phyloP scores from a whole-genome alignment of 2,113 vertebrate genomes.

The Nycticebus coucang region DNA sequence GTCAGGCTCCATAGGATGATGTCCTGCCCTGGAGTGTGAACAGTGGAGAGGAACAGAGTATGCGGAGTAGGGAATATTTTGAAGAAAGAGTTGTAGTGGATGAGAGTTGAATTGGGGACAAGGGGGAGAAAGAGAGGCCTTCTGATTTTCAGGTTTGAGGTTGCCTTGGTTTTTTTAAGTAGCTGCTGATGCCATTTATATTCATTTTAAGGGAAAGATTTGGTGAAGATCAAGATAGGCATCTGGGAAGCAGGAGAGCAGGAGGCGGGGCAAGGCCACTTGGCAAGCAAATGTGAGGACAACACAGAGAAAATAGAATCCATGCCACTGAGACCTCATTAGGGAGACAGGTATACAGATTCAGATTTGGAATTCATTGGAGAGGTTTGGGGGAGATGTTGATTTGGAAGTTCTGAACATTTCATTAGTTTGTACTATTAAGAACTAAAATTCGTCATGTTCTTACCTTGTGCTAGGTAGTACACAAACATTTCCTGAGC shows the following conservation, averaged over 20 bases:
- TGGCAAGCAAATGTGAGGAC: neutral
- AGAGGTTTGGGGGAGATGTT: neutral
- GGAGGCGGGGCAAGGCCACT: neutral
- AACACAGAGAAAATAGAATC: neutral
- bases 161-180: neutral
- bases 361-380: neutral
- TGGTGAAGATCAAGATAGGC: neutral
- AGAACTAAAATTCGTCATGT: neutral
- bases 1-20: neutral
- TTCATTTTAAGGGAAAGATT: neutral
- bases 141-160: neutral
- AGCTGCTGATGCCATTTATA: neutral
- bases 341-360: neutral
- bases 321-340: neutral
- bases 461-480: neutral
- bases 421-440: neutral
- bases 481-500: neutral
- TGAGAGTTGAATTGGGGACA: accelerated
- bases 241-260: neutral
- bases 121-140: neutral
- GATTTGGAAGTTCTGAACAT: neutral
- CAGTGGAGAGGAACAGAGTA: neutral
- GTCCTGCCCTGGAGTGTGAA: neutral
- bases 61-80: neutral
- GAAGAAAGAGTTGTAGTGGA: neutral